phyloP scores from a whole-genome alignment of 2,888 invertebrate species.

The Ypsolopha sequella region DNA sequence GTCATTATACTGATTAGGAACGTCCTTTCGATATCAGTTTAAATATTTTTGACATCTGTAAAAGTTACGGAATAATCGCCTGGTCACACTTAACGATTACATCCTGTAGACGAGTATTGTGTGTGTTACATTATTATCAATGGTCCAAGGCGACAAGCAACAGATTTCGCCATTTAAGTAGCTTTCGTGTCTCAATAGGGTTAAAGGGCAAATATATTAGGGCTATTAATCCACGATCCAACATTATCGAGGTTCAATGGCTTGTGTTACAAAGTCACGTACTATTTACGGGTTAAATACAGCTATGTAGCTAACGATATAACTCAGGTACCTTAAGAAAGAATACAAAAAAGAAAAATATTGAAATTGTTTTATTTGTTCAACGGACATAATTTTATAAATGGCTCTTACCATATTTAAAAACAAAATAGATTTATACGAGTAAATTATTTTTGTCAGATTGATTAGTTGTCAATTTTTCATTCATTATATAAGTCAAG shows the following conservation, averaged over 20 bases:
- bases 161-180: not conserved
- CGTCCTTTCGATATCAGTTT: too few species aligned
- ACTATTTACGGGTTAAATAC: not conserved
- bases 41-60: too few species aligned
- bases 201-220: not conserved
- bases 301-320: too few species aligned
- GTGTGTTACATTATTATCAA: too few species aligned
- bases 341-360: not conserved
- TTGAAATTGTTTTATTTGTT: not conserved
- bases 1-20: too few species aligned
- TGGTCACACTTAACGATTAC: too few species aligned
- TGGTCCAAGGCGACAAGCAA: not conserved
- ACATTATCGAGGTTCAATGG: not conserved
- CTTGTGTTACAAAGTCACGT: not conserved
- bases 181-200: not conserved
- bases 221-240: not conserved
- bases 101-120: not conserved
- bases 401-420: not conserved
- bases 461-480: too few species aligned
- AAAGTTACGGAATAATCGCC: too few species aligned
- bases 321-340: not conserved
- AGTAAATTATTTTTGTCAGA: not conserved
- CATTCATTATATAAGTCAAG: too few species aligned
- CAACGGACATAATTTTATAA: not conserved
- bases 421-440: not conserved